Conservation (phyloP, 2,888 invertebrate genomes). For the Mellilla xanthometata region DNA sequence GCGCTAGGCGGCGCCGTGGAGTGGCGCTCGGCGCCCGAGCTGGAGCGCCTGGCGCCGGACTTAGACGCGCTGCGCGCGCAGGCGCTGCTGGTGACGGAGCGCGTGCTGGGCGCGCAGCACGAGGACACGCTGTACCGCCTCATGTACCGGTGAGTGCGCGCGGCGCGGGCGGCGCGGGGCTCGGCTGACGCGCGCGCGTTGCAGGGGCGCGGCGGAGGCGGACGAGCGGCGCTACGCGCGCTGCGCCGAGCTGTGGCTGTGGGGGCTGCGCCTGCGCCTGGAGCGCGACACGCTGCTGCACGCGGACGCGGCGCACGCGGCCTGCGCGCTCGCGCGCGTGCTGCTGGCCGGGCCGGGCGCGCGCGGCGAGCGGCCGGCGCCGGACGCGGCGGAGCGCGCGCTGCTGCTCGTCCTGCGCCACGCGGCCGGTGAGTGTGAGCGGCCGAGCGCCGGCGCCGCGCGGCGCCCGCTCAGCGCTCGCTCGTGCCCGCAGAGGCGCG, state of each 20-base stretch:
- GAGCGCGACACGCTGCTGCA: slow-evolving; percentile 88
- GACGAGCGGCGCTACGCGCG: slow-evolving; percentile 84
- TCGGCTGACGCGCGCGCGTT: slow-evolving; percentile 18
- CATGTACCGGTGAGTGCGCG: slow-evolving; percentile 85
- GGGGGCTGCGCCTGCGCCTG: slow-evolving; percentile 91
- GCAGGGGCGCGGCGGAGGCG: slow-evolving; percentile 87
- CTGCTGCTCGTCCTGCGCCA: slow-evolving; percentile 84
- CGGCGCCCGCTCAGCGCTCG: too few species aligned
- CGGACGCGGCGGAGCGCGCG: slow-evolving; percentile 58
- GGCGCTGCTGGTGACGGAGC: slow-evolving; percentile 92
- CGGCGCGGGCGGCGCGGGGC: too few species aligned
- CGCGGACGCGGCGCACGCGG: slow-evolving; percentile 89
- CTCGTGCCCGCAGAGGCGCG: slow-evolving; percentile 85
- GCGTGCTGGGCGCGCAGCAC: slow-evolving; percentile 92
- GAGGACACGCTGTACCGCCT: slow-evolving; percentile 93
- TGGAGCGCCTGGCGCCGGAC: slow-evolving; percentile 89
- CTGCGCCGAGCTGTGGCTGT: slow-evolving; percentile 93
- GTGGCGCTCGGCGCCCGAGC: slow-evolving; percentile 87
- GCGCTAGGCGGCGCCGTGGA: slow-evolving; percentile 85
- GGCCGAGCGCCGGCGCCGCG: too few species aligned
- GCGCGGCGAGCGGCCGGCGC: slow-evolving; percentile 71
- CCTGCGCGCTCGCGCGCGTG: too few species aligned
- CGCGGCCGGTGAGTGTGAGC: slow-evolving; percentile 78
- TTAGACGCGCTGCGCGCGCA: slow-evolving; percentile 93
- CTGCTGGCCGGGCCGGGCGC: slow-evolving; percentile 89